Evolutionary conservation across 1,140 invertebrate genomes (phyloP).

Genomic region (Chironomus striatipennis): DNA sequence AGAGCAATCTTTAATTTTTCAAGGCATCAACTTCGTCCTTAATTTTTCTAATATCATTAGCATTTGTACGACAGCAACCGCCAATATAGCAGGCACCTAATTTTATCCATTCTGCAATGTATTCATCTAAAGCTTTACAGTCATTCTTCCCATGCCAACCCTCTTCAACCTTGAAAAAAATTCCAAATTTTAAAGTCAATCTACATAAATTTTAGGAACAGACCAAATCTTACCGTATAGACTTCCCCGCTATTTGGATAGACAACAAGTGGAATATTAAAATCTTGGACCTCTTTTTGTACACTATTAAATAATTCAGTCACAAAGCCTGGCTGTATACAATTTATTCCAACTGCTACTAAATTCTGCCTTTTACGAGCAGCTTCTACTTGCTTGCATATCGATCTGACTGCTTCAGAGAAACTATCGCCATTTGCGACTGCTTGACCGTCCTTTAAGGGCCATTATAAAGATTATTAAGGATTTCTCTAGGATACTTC

Average conservation of each 20-base stretch:
- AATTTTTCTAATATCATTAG: slow-evolving; percentile 51
- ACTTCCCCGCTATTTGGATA: slow-evolving; percentile 60
- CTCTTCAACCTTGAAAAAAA: slow-evolving; percentile 44
- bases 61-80: slow-evolving; percentile 66
- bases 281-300: neutral
- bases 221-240: neutral
- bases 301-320: slow-evolving; percentile 42
- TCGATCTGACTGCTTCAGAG: slow-evolving; percentile 38
- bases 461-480: neutral
- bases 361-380: slow-evolving; percentile 51
- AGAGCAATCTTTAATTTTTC: neutral
- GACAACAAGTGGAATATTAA: slow-evolving; percentile 47
- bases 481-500: too few relatives aligned
- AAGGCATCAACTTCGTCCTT: slow-evolving; percentile 36
- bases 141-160: slow-evolving; percentile 52
- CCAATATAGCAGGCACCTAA: slow-evolving; percentile 63
- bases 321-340: slow-evolving; percentile 56
- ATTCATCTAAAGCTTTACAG: slow-evolving; percentile 46
- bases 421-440: slow-evolving; percentile 71
- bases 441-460: slow-evolving; percentile 49
- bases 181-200: slow-evolving; percentile 30
- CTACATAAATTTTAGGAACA: neutral
- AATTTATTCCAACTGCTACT: slow-evolving; percentile 79
- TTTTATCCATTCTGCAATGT: slow-evolving; percentile 58
- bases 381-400: slow-evolving; percentile 51